Evolutionary conservation across 2,113 vertebrate genomes (phyloP).

Genomic region (Myiopsitta monachus): DNA sequence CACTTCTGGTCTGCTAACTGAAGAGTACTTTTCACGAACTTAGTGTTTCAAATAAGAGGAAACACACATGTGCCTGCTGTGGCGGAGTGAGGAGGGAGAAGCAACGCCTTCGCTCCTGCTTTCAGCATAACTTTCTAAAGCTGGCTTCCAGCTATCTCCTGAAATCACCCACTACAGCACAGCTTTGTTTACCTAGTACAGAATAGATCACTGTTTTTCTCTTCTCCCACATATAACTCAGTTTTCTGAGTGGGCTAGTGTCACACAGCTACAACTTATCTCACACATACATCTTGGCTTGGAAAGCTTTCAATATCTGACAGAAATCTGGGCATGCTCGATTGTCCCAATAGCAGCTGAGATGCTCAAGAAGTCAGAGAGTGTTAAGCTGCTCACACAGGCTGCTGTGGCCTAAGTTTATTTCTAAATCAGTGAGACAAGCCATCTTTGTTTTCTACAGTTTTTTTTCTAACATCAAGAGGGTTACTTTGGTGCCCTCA

Average conservation of each 20-base stretch:
- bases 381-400: background rate
- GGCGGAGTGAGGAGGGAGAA: background rate
- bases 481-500: background rate
- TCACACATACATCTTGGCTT: slow-evolving; percentile 39
- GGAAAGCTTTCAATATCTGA: slow-evolving; percentile 33
- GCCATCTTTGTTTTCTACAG: background rate
- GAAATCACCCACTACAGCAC: slow-evolving; percentile 41
- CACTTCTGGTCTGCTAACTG: background rate
- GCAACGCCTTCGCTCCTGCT: background rate
- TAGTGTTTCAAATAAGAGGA: background rate
- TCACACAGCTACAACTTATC: slow-evolving; percentile 43
- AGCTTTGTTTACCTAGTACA: slow-evolving; percentile 49
- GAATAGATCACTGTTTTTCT: slow-evolving; percentile 50
- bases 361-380: background rate
- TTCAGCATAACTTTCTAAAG: slow-evolving; percentile 4
- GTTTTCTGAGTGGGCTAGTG: slow-evolving; percentile 50
- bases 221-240: slow-evolving; percentile 54
- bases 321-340: background rate
- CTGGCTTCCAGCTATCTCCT: slow-evolving; percentile 28
- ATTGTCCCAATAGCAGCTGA: background rate
- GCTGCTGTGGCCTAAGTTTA: slow-evolving; percentile 10
- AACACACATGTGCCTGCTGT: background rate
- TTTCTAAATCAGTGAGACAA: background rate
- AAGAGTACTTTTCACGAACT: background rate
- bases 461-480: background rate